Conservation (phyloP, 2,797 vertebrate genomes). For the Mycteria americana region DNA sequence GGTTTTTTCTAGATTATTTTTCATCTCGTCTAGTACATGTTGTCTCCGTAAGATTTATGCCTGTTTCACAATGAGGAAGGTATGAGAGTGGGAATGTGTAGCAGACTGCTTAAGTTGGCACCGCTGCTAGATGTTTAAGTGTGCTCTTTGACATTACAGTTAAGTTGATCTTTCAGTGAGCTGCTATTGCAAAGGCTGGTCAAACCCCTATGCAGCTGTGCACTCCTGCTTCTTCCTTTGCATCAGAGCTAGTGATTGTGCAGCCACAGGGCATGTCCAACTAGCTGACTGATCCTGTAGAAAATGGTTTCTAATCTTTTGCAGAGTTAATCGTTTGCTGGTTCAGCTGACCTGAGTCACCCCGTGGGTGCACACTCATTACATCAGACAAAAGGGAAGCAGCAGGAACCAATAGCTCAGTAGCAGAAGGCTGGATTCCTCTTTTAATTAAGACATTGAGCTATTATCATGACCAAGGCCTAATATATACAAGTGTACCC, state of each 20-base stretch:
- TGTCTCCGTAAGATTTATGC: conserved; percentile 38
- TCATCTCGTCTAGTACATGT: conserved; percentile 34
- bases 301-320: conserved; percentile 14
- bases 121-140: not conserved
- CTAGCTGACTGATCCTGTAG: not conserved
- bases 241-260: not conserved
- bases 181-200: not conserved
- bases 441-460: not conserved
- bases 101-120: conserved; percentile 27
- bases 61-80: conserved; percentile 28
- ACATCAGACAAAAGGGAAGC: conserved; percentile 10
- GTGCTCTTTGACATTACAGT: conserved; percentile 22
- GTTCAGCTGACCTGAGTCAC: not conserved
- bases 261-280: not conserved
- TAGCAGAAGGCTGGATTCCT: not conserved
- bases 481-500: not conserved
- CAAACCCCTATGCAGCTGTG: not conserved
- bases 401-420: not conserved
- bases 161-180: not conserved
- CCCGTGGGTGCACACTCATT: not conserved
- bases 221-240: not conserved
- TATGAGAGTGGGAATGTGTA: conserved; percentile 47
- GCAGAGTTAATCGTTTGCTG: not conserved
- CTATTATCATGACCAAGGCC: not conserved
- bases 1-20: conserved; percentile 21